Evolutionary conservation across 2,888 invertebrate species (phyloP).

Genomic region (Dinocampus coccinellae): DNA sequence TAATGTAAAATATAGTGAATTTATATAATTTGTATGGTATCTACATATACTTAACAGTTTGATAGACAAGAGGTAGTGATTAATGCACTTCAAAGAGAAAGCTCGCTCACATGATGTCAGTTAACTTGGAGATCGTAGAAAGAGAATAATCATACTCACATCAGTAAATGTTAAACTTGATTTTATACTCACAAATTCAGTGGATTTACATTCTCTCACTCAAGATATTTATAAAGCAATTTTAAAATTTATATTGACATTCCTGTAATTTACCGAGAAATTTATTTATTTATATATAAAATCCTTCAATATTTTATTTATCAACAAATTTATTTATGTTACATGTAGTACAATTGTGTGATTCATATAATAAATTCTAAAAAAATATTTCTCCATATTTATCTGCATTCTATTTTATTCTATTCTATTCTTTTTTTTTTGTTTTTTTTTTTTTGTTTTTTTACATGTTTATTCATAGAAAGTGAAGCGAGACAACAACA

Average conservation of each 20-base stretch:
- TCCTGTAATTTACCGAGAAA: too few species aligned
- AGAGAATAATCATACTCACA: not conserved
- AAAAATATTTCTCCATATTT: too few species aligned
- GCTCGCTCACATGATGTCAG: not conserved
- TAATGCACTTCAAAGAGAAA: not conserved
- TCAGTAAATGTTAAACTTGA: not conserved
- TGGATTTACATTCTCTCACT: too few species aligned
- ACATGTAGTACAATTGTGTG: too few species aligned
- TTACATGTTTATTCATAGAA: not conserved
- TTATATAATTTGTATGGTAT: not conserved
- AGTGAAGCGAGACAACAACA: conserved; percentile 46
- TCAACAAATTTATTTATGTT: too few species aligned
- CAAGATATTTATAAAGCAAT: too few species aligned
- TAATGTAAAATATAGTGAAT: not conserved
- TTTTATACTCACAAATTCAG: not conserved
- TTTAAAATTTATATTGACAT: too few species aligned
- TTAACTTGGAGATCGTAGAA: not conserved
- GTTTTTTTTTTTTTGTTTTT: too few species aligned
- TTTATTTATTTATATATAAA: too few species aligned
- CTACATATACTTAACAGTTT: not conserved
- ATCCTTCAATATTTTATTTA: too few species aligned
- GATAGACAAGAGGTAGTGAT: not conserved
- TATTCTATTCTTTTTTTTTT: not conserved
- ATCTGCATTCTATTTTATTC: not conserved
- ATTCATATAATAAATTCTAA: too few species aligned